Base-by-base conservation (phyloP, 2,888 invertebrate genomes). In the Stictocephala bisonia region DNA sequence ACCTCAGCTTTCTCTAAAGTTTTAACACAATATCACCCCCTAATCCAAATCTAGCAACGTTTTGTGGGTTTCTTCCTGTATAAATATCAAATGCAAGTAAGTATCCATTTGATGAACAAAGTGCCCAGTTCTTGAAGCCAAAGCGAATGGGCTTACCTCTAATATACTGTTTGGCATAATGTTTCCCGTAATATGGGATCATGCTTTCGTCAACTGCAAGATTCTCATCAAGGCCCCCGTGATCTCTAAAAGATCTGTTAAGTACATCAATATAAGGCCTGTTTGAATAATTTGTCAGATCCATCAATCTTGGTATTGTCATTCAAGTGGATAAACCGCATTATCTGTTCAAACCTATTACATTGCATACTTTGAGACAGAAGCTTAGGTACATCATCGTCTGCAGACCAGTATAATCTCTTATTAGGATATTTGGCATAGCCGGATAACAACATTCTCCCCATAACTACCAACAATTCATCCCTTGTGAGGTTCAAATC, bases 121-220 rank as follows among this genome's bases (percentile, higher is more conserved):
- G 29, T 3, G 68, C 68, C 68, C 68, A 68, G 29, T 68, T 68
- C 31, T 68, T 68, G 24, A 50, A 50, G 15, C 68, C 68, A 27
- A 68, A 68, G 18, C 50, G 26, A 40, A 68, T 68, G 7, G 27
- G 68, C 50, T 68, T 68, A 9, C 68, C 50, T 15, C 15, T 68
- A 24, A 68, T 68, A 27, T 50, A 68, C 35, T 68, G 68, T 48
- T 67, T 48, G 26, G 67, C 67, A 67, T 67, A 67, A 67, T 48
- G 67, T 44, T 50, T 50, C 11, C 68, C 68, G 50, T 50, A 50
- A 50, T 68, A 50, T 29, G 29, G 50, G 15, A 68, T 50, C 68
- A 68, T 68, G 20, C 68, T 68, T 26, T 51, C 51, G 26, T 51
- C 22, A 22, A 51, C 13, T 13, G 51, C 22, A 13, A 51, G n/a